These are phyloP conservation scores for Phortica okadai DNA, from an alignment of 2,888 invertebrate genomes.

Conservation along the genomic window DNA sequence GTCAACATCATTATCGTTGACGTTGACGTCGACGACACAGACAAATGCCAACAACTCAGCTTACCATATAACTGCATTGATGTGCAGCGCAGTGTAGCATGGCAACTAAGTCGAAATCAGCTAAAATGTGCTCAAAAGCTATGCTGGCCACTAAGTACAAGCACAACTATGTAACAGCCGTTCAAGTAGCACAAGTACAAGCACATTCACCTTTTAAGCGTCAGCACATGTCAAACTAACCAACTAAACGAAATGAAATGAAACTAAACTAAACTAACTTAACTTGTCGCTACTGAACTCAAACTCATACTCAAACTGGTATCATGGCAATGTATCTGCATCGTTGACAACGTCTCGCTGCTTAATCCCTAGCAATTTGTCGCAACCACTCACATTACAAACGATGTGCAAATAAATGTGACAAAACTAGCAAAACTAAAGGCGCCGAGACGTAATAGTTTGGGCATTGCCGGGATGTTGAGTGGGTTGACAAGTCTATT, in stretches of 20 bases:
- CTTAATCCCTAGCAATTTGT: conserved; percentile 66
- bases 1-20: neutral
- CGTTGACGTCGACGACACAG: neutral
- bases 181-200: neutral
- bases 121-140: neutral
- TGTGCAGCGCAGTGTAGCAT: neutral
- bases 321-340: neutral
- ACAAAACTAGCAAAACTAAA: neutral
- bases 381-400: conserved; percentile 66
- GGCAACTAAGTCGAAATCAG: neutral
- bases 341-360: conserved; percentile 14
- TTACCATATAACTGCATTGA: neutral
- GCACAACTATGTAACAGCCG: neutral
- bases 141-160: neutral
- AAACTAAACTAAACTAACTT: neutral
- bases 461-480: neutral
- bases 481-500: neutral
- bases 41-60: conserved; percentile 8
- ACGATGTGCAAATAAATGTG: conserved; percentile 20
- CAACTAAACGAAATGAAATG: conserved; percentile 3
- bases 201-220: conserved; percentile 21
- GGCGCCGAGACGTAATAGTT: neutral
- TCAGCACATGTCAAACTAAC: conserved; percentile 5
- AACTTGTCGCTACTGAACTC: neutral
- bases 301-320: neutral